A percentile compares a stretch with the other conserved stretches of the same genome.
These are phyloP conservation scores for Bombus terrestris DNA, from an alignment of 1,140 invertebrate species.

Conservation along the genomic window DNA sequence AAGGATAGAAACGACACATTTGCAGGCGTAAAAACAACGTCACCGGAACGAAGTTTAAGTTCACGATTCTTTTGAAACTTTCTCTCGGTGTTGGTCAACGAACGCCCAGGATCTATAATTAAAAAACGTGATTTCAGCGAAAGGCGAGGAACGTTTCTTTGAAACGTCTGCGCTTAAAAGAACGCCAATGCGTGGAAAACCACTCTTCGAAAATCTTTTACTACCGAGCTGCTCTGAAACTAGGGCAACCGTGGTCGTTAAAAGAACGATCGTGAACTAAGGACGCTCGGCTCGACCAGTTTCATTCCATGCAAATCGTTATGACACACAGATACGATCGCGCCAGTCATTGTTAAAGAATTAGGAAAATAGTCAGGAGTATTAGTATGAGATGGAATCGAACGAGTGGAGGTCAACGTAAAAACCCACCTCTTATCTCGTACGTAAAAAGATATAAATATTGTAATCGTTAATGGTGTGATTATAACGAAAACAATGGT, in stretches of 20 bases:
- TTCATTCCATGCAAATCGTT: not conserved
- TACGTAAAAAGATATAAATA: not conserved
- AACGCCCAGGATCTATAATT: too few species aligned
- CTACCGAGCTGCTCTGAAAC: not conserved
- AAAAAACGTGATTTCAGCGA: not conserved
- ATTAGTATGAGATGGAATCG: not conserved
- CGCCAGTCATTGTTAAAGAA: not conserved
- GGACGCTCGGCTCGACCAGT: not conserved
- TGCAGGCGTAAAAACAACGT: not conserved
- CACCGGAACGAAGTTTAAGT: not conserved
- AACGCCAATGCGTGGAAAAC: not conserved
- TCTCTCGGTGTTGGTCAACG: too few species aligned
- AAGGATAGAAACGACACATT: too few species aligned
- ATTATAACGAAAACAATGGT: not conserved
- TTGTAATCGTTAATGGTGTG: not conserved
- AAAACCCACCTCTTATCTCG: not conserved
- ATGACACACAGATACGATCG: not conserved
- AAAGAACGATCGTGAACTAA: conserved; percentile 3
- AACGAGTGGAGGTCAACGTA: too few species aligned
- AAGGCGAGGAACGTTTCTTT: not conserved
- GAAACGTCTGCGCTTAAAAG: not conserved
- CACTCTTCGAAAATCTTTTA: conserved; percentile 2
- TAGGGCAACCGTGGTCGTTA: conserved; percentile 1
- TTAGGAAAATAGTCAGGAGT: not conserved
- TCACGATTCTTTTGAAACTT: not conserved